These are phyloP conservation scores for Scatophagus argus DNA, from an alignment of 2,113 vertebrate species.

Conservation along the genomic window DNA sequence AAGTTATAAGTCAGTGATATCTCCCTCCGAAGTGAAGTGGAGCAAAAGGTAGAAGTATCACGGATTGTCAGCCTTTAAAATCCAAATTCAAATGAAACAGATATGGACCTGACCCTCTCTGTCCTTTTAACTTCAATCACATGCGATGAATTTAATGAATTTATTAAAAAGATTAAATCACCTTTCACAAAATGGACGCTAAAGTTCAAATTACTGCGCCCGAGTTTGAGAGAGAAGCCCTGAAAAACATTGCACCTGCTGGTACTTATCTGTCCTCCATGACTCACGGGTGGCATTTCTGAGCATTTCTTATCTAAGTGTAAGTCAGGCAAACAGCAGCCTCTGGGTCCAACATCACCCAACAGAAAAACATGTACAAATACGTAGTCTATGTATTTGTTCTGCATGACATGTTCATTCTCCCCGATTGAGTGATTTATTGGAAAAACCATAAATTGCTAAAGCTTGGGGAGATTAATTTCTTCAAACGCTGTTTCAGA, in stretches of 20 bases:
- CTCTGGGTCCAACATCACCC: background rate
- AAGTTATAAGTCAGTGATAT: background rate
- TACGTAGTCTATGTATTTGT: background rate
- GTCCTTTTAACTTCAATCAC: background rate
- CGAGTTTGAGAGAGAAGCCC: background rate
- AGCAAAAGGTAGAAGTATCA: background rate
- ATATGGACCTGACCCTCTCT: background rate
- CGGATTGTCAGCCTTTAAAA: background rate
- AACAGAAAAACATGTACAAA: background rate
- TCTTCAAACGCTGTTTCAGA: background rate
- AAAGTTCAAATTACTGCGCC: background rate
- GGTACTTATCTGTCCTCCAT: background rate
- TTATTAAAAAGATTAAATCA: too few relatives aligned
- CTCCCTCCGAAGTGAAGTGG: background rate
- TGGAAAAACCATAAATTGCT: background rate
- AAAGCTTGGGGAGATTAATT: background rate
- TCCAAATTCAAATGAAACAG: background rate
- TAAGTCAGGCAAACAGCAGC: background rate
- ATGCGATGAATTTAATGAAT: too few relatives aligned
- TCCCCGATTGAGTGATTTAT: background rate
- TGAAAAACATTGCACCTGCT: constrained; percentile 29
- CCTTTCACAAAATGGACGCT: background rate
- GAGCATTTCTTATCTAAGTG: background rate
- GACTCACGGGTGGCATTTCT: constrained; percentile 19
- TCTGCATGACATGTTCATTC: background rate